Evolutionary conservation across 2,113 vertebrate species (phyloP), one percentile per base, ranked within the genome.

Genomic region (Anas platyrhynchos): DNA sequence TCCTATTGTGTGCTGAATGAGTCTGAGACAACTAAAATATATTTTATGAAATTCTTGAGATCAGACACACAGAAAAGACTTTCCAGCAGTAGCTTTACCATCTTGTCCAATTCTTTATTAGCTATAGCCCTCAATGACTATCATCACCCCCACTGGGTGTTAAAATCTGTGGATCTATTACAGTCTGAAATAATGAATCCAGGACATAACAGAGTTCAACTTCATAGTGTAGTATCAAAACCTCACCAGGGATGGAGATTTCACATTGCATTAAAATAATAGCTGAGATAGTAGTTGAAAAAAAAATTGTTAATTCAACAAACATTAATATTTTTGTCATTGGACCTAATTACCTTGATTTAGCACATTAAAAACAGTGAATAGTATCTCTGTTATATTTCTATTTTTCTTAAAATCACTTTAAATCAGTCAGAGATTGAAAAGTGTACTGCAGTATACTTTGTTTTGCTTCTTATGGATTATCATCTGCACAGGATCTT

Each of bases 281-380:
- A 88, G 21, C 17, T 83, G 25, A 4, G 31, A 48, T n/a, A 38
- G 5, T 27, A 46, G 26, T 10, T 69, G 48, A 58, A 88, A 78
- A 88, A 78, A 75, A 23, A 48, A 17, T 46, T 86, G 32, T 83
- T 73, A 54, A 43, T 71, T 20, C 32, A 59, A 52, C 26, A 34
- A 31, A 48, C 12, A 62, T 46, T 86, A n/a, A 34, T 75, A 43
- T 65, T 69, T 89, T 80, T 69, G 6, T 43, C 16, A 88, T 81
- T 75, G 63, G 88, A 97, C 86, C 59, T 62, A 85, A 84, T 76
- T 55, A 56, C 5, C 79, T 31, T 78, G 11, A 84, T 95, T 94
- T 89, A 88, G 21, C 8, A 91, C 68, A 93, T 62, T 11, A 16
- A 8, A 84, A 72, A 15, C 5, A 36, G 6, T 84, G 2, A 96